A percentile compares a stretch with the other conserved stretches of the same genome.
These are phyloP conservation scores for Exaiptasia diaphana DNA, from an alignment of 64 coral and sea anemone genomes.

Conservation along the genomic window DNA sequence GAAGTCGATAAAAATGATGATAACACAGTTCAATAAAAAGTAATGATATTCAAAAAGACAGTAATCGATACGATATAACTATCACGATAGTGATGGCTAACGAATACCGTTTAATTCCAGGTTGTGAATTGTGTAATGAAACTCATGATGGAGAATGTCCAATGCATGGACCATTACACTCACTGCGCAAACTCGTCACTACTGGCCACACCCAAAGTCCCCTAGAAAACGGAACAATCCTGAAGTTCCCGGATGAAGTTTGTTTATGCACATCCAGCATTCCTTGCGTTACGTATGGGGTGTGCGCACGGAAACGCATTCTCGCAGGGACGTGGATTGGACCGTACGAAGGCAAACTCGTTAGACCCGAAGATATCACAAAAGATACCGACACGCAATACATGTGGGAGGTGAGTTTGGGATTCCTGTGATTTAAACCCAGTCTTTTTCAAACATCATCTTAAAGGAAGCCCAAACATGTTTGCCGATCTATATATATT, in stretches of 20 bases:
- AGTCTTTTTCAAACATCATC: too few species aligned
- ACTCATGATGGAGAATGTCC: conserved; percentile 97
- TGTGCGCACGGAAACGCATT: conserved; percentile 82
- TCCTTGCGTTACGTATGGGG: conserved; percentile 85
- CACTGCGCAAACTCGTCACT: conserved; percentile 85
- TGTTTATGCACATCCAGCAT: conserved; percentile 98
- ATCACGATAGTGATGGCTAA: too few species aligned
- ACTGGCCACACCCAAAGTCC: conserved; percentile 75
- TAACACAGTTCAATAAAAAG: too few species aligned
- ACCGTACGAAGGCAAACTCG: conserved; percentile 92
- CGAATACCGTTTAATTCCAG: too few species aligned
- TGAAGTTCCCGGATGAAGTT: conserved; percentile 99
- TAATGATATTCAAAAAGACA: too few species aligned
- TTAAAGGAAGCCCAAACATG: too few species aligned
- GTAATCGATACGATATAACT: too few species aligned
- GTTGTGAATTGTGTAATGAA: conserved; percentile 96
- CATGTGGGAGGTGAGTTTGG: conserved; percentile 92
- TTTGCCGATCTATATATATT: too few species aligned
- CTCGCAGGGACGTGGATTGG: conserved; percentile 96
- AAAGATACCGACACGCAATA: conserved; percentile 88
- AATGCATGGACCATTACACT: conserved; percentile 95
- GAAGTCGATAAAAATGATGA: too few species aligned
- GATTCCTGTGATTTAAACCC: neutral
- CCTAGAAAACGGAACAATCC: conserved; percentile 82
- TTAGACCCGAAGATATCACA: conserved; percentile 91